These are phyloP conservation scores for Armadillidium nasatum DNA, from an alignment of 1,140 invertebrate genomes.

Conservation along the genomic window DNA sequence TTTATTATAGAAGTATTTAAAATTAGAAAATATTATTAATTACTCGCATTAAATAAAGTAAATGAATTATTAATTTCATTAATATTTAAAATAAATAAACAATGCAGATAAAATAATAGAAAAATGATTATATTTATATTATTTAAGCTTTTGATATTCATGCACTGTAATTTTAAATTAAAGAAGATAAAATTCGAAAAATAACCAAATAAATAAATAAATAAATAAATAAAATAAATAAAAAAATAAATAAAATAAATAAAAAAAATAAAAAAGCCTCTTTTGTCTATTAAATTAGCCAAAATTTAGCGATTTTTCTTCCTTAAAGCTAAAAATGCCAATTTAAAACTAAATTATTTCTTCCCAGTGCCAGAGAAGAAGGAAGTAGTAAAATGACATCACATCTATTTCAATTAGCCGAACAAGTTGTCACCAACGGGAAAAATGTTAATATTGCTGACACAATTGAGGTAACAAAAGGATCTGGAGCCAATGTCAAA, in stretches of 20 bases:
- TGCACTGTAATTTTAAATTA: background rate
- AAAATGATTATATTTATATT: no score
- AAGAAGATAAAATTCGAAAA: no score
- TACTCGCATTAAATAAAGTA: no score
- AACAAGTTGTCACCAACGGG: slow-evolving; percentile 52
- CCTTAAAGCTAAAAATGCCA: background rate
- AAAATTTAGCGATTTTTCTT: no score
- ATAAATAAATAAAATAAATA: background rate
- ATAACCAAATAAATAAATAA: background rate
- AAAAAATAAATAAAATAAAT: background rate
- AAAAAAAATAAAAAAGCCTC: no score
- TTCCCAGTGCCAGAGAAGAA: slow-evolving; percentile 31
- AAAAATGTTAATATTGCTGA: slow-evolving; percentile 53
- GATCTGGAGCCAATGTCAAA: slow-evolving; percentile 52
- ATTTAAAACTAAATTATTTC: background rate
- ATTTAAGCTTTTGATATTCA: no score
- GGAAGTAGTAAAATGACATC: slow-evolving; percentile 31
- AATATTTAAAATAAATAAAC: no score
- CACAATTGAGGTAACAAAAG: slow-evolving; percentile 53
- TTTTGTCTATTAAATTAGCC: no score
- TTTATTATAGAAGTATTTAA: no score
- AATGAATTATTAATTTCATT: no score
- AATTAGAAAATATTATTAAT: no score
- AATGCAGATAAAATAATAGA: no score
- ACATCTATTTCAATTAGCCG: slow-evolving; percentile 49